A percentile compares a stretch with the other conserved stretches of the same genome.
These are phyloP conservation scores for Chelon auratus DNA, from an alignment of 2,797 vertebrate species.

Conservation along the genomic window DNA sequence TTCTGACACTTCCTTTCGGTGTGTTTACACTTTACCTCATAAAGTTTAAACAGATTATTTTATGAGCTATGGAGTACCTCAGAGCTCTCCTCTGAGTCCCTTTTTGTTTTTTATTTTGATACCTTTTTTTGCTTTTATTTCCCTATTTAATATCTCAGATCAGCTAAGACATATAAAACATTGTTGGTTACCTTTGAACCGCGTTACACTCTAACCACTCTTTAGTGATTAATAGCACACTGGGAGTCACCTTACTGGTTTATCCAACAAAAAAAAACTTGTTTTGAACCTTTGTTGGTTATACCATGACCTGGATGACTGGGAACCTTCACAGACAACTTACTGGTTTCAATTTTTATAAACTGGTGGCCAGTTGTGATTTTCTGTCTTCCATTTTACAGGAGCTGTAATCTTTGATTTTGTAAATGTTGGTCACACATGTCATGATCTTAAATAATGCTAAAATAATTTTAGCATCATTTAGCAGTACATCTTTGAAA, in stretches of 20 bases:
- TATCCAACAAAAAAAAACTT: no score
- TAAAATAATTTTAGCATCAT: not conserved
- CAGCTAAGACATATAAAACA: no score
- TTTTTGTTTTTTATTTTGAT: not conserved
- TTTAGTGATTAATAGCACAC: not conserved
- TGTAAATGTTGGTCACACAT: not conserved
- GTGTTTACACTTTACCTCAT: no score
- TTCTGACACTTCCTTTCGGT: not conserved
- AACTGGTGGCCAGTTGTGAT: not conserved
- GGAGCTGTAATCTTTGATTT: not conserved
- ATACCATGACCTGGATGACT: no score
- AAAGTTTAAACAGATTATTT: no score
- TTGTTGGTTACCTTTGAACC: no score
- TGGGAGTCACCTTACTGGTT: not conserved
- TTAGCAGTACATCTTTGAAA: not conserved
- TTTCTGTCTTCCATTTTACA: no score
- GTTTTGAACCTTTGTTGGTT: no score
- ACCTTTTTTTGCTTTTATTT: not conserved
- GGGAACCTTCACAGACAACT: no score
- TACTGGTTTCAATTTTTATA: not conserved
- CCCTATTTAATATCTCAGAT: not conserved
- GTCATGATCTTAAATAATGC: not conserved
- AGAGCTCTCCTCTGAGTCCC: conserved; percentile 25
- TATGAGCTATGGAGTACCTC: conserved; percentile 13
- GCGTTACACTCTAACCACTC: no score